Conservation (phyloP, 2,797 vertebrate species). For the Chromis chromis region DNA sequence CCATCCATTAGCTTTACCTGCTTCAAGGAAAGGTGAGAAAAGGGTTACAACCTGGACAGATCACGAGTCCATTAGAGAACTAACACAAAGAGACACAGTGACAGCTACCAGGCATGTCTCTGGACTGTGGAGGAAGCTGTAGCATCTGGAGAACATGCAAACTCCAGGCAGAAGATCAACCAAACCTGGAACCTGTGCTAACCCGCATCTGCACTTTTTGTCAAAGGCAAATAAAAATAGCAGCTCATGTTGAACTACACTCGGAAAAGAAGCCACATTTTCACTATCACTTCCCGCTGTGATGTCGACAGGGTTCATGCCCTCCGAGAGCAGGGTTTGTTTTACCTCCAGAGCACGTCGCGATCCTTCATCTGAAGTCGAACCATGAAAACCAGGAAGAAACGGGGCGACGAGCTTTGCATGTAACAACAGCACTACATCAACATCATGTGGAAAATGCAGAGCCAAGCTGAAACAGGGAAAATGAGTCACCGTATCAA, state of each 20-base stretch:
- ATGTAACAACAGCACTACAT: slow-evolving; percentile 19
- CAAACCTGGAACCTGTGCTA: no score
- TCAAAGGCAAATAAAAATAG: slow-evolving; percentile 26
- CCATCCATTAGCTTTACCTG: no score
- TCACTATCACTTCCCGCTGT: background rate
- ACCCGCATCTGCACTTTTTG: slow-evolving; percentile 1
- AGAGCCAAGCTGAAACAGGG: slow-evolving; percentile 49
- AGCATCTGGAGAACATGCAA: no score
- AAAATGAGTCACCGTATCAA: slow-evolving; percentile 47
- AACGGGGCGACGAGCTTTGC: slow-evolving; percentile 26
- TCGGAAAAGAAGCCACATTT: background rate
- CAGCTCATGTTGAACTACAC: slow-evolving; percentile 6
- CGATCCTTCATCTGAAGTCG: slow-evolving; percentile 1
- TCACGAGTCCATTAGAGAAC: no score
- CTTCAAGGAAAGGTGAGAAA: no score
- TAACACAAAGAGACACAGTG: no score
- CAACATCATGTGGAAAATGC: slow-evolving; percentile 51
- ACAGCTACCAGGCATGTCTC: no score
- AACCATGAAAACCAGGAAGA: background rate
- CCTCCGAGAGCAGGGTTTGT: background rate
- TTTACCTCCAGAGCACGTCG: background rate
- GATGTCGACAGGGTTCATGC: background rate
- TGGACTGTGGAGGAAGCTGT: no score
- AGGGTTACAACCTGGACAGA: no score
- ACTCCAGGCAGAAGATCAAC: no score